Evolutionary conservation across 2,113 vertebrate species (phyloP), one percentile per base, ranked within the genome.

Genomic region (Odocoileus virginianus): DNA sequence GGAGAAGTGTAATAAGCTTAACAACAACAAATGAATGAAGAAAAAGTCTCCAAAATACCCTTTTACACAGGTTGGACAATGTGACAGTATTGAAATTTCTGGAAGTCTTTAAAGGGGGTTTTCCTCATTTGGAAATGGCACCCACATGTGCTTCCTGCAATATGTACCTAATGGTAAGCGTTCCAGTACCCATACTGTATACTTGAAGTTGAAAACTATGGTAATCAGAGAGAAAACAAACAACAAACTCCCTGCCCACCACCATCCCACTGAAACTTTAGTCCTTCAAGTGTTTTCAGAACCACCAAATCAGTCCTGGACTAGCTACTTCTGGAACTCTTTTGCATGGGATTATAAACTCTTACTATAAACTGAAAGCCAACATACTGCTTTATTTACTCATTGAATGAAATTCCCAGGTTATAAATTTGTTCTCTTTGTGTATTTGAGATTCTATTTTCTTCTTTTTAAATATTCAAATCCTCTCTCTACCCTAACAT

Each of bases 401-500:
- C 71, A 23, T 21, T 45, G 5, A 47, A 36, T 78, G 40, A 9
- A 96, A 82, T 76, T 45, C 25, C 17, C 6, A 60, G 7, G 12
- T 96, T 84, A 60, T 52, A 57, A 50, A 58, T 87, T 36, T 91
- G 6, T 52, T 95, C 52, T 85, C 2, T 61, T 87, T 55, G 7
- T 81, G 17, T 5, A 78, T 13, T 9, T 85, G 61, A 78, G 21
- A 50, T 87, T 87, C 14, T 61, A 61, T 55, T 45, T 78, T 78
- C 33, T 45, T 55, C 8, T 74, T 95, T 50, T n/a, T 71, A 9
- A 81, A 30, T 82, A 88, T 96, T 97, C 21, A 96, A 91, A 91
- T 43, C 9, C 81, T 36, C 27, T 95, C 52, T 83, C 13, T 27
- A n/a, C 11, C 61, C 2, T 43, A 78, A 83, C 13, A 55, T 76